Conservation (phyloP, 2,797 vertebrate species). For the Pyrocephalus nanus region DNA sequence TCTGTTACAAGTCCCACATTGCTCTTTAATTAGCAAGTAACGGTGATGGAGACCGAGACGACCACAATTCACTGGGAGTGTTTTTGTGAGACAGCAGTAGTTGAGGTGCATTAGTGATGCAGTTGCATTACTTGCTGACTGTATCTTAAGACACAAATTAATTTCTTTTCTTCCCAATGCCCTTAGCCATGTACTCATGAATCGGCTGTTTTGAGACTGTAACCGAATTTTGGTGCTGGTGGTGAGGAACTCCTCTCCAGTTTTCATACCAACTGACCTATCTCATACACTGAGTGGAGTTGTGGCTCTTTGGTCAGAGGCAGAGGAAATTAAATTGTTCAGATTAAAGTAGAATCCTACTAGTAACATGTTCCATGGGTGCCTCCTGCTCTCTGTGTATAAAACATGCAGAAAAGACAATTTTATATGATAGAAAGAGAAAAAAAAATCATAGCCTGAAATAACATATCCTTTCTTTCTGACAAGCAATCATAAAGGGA, state of each 20-base stretch:
- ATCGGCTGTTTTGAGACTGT: not conserved
- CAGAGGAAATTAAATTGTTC: conserved; percentile 6
- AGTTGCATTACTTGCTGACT: not conserved
- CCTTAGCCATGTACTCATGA: not conserved
- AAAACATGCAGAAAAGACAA: not conserved
- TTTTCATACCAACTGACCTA: not conserved
- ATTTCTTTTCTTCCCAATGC: not conserved
- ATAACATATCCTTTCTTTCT: not conserved
- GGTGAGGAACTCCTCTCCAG: not conserved
- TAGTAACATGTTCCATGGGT: not conserved
- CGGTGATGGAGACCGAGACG: not conserved
- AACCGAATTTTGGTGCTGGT: not conserved
- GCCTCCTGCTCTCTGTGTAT: not conserved
- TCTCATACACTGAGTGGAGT: not conserved
- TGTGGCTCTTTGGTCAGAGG: not conserved
- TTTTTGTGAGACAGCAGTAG: not conserved
- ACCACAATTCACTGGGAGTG: not conserved
- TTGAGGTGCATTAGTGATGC: not conserved
- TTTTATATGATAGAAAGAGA: not conserved
- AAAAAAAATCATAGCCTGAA: not conserved
- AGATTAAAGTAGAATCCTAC: not conserved
- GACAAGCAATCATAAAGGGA: conserved; percentile 6
- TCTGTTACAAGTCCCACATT: not conserved
- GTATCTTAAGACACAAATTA: not conserved
- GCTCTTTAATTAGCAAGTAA: conserved; percentile 23